Percentiles rank a stretch among this genome's conserved stretches.
Evolutionary conservation across 2,113 vertebrate species (phyloP).

Genomic region (Bufo gargarizans): DNA sequence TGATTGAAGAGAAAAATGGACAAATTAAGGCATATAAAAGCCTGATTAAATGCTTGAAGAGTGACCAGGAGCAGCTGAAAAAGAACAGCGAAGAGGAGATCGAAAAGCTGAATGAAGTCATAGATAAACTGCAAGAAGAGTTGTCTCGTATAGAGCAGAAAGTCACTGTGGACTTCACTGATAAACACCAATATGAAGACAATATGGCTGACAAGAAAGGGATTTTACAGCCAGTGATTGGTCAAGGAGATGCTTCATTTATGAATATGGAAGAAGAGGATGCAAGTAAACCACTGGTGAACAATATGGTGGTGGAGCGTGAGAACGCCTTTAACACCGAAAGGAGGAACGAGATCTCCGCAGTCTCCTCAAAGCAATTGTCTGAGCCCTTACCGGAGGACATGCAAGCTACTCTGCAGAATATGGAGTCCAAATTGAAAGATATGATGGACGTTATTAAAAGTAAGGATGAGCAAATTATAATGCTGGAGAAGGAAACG

Average conservation of each 20-base stretch:
- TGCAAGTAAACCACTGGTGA: slow-evolving; percentile 57
- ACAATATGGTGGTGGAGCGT: slow-evolving; percentile 16
- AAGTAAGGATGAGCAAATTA: slow-evolving; percentile 78
- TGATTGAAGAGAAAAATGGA: slow-evolving; percentile 81
- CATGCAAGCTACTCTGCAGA: slow-evolving; percentile 63
- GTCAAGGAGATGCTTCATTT: slow-evolving; percentile 9
- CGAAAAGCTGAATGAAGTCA: slow-evolving; percentile 90
- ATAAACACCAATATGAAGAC: slow-evolving; percentile 69
- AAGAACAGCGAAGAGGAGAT: slow-evolving; percentile 84
- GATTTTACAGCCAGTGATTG: slow-evolving; percentile 59
- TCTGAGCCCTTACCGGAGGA: slow-evolving; percentile 74
- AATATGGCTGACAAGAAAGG: slow-evolving; percentile 67
- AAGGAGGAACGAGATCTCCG: slow-evolving; percentile 67
- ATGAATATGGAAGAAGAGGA: background rate
- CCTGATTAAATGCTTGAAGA: slow-evolving; percentile 84
- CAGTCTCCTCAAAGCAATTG: slow-evolving; percentile 70
- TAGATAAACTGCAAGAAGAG: slow-evolving; percentile 92
- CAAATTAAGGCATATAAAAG: slow-evolving; percentile 83
- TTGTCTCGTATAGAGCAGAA: slow-evolving; percentile 83
- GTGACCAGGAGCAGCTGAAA: slow-evolving; percentile 85
- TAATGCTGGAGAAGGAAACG: slow-evolving; percentile 69
- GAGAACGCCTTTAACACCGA: slow-evolving; percentile 58
- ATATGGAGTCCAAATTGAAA: slow-evolving; percentile 69
- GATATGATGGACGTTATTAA: slow-evolving; percentile 74
- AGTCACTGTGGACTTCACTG: slow-evolving; percentile 62